phyloP scores from a whole-genome alignment of 2,113 vertebrate species.

The Micronycteris hirsuta region DNA sequence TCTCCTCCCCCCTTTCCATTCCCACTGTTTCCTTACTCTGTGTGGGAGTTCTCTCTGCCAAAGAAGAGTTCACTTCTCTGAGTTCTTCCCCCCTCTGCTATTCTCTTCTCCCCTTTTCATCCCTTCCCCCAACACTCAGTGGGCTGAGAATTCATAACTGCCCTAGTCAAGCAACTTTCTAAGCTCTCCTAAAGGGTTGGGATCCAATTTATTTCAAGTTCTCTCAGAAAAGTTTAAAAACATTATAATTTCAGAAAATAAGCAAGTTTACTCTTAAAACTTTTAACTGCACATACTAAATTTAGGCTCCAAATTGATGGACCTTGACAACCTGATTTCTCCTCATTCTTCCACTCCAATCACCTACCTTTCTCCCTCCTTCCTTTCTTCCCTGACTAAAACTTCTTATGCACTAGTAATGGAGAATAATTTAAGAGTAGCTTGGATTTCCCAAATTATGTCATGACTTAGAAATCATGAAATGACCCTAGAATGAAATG shows the following conservation, averaged over 20 bases:
- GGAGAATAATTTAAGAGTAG: background rate
- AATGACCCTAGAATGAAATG: background rate
- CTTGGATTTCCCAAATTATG: background rate
- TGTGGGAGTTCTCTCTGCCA: background rate
- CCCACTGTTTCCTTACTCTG: background rate
- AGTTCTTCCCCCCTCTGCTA: background rate
- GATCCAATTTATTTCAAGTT: background rate
- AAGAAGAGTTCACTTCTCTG: background rate
- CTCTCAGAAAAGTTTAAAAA: background rate
- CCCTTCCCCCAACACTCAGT: background rate
- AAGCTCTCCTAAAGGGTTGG: background rate
- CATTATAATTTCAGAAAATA: background rate
- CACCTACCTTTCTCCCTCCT: too few species aligned
- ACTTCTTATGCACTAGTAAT: background rate
- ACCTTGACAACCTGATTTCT: background rate
- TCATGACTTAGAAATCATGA: too few species aligned
- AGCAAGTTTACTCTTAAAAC: background rate
- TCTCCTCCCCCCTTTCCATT: background rate
- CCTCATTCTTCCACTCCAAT: background rate
- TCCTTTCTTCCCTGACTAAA: background rate
- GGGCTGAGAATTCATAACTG: background rate
- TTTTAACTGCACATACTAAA: background rate
- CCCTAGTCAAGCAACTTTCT: background rate
- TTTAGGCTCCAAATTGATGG: background rate
- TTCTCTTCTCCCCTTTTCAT: background rate